Evolutionary conservation across 23 tunicate genomes (phyloP).

Genomic region (Halocynthia roretzi): DNA sequence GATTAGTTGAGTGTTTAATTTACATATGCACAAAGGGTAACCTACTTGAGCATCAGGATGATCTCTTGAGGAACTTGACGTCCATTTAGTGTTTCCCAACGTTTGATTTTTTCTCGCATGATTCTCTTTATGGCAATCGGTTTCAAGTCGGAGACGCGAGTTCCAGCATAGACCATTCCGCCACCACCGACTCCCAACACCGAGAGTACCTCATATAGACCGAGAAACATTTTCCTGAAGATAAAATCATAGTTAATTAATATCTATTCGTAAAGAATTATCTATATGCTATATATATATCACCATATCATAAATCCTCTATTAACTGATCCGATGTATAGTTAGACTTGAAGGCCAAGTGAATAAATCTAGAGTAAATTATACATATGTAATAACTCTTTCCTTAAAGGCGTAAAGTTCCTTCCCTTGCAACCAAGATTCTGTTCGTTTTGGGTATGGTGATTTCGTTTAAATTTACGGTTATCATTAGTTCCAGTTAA

Average conservation of each 20-base stretch:
- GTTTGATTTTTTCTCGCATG: slow-evolving; percentile 74
- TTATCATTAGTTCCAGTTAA: too few species aligned
- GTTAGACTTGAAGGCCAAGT: too few species aligned
- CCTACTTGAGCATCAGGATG: slow-evolving; percentile 79
- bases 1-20: not conserved
- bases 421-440: too few species aligned
- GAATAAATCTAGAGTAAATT: too few species aligned
- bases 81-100: slow-evolving; percentile 81
- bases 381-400: too few species aligned
- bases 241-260: not conserved
- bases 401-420: too few species aligned
- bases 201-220: slow-evolving; percentile 38
- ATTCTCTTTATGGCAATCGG: slow-evolving; percentile 77
- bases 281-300: not conserved
- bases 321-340: too few species aligned
- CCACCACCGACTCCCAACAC: slow-evolving; percentile 93
- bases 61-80: slow-evolving; percentile 85
- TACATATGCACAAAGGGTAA: not conserved
- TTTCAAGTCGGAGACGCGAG: slow-evolving; percentile 37
- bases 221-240: slow-evolving; percentile 69
- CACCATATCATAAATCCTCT: too few species aligned
- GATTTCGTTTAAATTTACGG: too few species aligned
- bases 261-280: not conserved
- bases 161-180: slow-evolving; percentile 75
- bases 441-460: too few species aligned